phyloP scores from a whole-genome alignment of 2,113 vertebrate species.

The Lophotis ruficrista region DNA sequence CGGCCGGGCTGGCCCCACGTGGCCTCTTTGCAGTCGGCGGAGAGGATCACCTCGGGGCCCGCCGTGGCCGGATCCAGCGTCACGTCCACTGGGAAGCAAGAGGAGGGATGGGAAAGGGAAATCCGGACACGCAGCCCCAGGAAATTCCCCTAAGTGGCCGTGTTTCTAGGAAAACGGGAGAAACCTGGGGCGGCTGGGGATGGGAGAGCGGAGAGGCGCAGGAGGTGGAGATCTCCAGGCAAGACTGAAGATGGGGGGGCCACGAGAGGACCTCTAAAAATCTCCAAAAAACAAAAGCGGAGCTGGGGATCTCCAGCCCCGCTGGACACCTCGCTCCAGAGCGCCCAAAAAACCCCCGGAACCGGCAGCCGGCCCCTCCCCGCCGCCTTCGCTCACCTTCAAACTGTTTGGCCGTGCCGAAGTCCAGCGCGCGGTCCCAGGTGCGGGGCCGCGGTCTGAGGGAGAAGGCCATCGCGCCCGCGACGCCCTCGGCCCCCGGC shows the following conservation, averaged over 20 bases:
- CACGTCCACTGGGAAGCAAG: not conserved
- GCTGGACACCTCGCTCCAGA: rapidly evolving
- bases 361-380: not conserved
- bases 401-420: not conserved
- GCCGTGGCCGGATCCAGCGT: slow-evolving; percentile 37
- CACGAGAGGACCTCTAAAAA: not conserved
- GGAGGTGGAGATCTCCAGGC: not conserved
- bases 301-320: not conserved
- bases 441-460: not conserved
- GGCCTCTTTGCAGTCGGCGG: slow-evolving; percentile 9
- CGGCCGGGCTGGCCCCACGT: not conserved
- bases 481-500: rapidly evolving
- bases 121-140: rapidly evolving
- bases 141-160: not conserved
- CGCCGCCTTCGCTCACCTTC: not conserved
- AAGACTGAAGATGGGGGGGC: no score
- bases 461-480: not conserved
- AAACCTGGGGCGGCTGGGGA: not conserved
- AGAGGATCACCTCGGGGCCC: slow-evolving; percentile 44
- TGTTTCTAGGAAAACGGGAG: not conserved
- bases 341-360: not conserved
- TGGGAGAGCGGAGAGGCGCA: not conserved
- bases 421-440: not conserved
- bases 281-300: not conserved
- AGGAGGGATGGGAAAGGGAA: not conserved